phyloP scores from a whole-genome alignment of 2,113 vertebrate genomes.

The Heloderma charlesbogerti region DNA sequence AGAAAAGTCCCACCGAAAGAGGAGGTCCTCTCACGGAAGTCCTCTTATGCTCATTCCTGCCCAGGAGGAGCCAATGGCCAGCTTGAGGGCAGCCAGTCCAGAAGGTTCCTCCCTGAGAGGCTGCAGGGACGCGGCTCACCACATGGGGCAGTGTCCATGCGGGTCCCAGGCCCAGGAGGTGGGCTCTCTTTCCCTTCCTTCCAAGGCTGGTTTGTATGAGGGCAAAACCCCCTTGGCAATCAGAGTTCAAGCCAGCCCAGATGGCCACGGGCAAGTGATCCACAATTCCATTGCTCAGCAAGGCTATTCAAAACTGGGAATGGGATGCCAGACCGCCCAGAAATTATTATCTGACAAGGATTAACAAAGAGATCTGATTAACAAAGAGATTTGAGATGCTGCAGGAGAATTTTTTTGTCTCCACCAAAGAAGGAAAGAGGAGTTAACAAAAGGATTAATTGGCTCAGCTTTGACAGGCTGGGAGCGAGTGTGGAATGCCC shows the following conservation, averaged over 20 bases:
- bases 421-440: background rate
- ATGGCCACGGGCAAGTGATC: background rate
- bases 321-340: background rate
- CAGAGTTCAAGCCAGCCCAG: background rate
- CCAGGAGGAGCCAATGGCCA: too few species aligned
- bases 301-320: background rate
- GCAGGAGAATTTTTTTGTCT: background rate
- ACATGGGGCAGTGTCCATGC: too few species aligned
- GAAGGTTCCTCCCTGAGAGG: too few species aligned
- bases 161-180: too few species aligned
- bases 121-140: too few species aligned
- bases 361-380: background rate
- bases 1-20: too few species aligned
- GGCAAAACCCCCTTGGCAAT: background rate
- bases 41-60: too few species aligned
- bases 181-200: too few species aligned
- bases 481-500: background rate
- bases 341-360: background rate
- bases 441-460: background rate
- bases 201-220: too few species aligned
- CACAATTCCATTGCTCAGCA: background rate
- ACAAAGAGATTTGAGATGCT: background rate
- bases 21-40: too few species aligned
- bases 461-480: background rate
- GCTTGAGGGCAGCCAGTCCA: too few species aligned